A percentile compares a stretch with the other conserved stretches of the same genome.
Evolutionary conservation across 2,888 invertebrate genomes (phyloP).

Genomic region (Polydesmus complanatus): DNA sequence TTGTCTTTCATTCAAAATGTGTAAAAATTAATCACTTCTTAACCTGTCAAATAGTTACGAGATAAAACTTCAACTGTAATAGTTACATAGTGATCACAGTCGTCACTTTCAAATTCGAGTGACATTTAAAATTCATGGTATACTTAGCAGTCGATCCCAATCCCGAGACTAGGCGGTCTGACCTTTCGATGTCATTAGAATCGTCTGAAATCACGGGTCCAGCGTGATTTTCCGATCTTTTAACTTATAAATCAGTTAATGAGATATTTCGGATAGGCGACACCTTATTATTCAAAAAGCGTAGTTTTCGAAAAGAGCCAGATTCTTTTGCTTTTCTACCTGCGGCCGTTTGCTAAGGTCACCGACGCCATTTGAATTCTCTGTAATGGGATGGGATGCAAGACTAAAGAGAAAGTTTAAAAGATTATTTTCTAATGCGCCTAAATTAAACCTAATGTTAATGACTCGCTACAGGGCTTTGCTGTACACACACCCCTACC

Average conservation of each 20-base stretch:
- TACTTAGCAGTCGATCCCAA: background rate
- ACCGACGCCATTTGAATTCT: background rate
- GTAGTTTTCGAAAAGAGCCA: no score
- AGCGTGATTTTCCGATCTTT: background rate
- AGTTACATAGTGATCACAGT: background rate
- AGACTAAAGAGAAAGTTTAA: background rate
- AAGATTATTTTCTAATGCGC: background rate
- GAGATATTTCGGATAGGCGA: no score
- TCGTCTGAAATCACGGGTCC: background rate
- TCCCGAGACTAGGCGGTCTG: background rate
- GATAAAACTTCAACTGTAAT: background rate
- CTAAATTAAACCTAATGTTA: conserved; percentile 28
- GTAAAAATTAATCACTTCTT: background rate
- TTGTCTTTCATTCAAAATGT: no score
- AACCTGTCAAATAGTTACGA: background rate
- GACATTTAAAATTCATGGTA: background rate
- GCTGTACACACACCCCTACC: conserved; percentile 79
- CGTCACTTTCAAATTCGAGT: background rate
- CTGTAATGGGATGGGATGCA: background rate
- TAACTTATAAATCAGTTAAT: no score
- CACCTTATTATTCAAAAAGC: no score
- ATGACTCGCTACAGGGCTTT: conserved; percentile 86
- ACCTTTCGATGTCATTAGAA: background rate
- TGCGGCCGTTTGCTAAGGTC: no score
- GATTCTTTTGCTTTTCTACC: no score